Percentiles rank a stretch among this genome's conserved stretches.
Evolutionary conservation across 2,113 vertebrate genomes (phyloP).

Genomic region (Ibidorhyncha struthersii): DNA sequence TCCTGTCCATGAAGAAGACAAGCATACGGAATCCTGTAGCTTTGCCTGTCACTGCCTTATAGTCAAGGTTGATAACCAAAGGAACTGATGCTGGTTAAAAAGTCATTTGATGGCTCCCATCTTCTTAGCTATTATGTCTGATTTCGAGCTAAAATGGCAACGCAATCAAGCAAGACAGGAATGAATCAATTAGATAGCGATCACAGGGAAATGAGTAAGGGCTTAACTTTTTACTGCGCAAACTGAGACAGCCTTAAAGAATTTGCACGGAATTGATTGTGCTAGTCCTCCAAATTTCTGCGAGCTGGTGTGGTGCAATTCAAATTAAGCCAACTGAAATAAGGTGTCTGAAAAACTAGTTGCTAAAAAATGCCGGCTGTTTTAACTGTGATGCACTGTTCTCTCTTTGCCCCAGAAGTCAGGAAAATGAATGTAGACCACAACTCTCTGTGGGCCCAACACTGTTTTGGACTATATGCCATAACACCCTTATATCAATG

Average conservation of each 20-base stretch:
- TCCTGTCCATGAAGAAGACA: background rate
- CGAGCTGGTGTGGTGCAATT: background rate
- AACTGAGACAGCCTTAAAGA: background rate
- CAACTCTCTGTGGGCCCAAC: background rate
- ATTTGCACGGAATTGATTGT: background rate
- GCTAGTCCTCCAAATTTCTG: background rate
- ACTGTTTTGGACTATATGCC: background rate
- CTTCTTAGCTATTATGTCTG: background rate
- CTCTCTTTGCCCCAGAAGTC: background rate
- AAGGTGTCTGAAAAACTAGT: background rate
- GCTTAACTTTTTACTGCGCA: background rate
- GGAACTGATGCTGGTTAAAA: background rate
- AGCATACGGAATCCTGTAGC: background rate
- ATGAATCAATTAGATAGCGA: constrained; percentile 5
- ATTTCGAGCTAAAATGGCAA: constrained; percentile 14
- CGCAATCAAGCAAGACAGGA: constrained; percentile 20
- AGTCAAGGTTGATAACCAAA: background rate
- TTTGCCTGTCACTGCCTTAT: background rate
- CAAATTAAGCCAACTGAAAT: background rate
- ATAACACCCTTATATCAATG: background rate
- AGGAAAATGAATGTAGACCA: background rate
- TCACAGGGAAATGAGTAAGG: background rate
- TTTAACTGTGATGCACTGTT: background rate
- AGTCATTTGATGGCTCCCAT: background rate
- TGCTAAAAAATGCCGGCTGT: background rate